These are phyloP conservation scores for Petrosia ficiformis DNA, from an alignment of 37 sponge, comb jelly and placozoan species.

Conservation along the genomic window DNA sequence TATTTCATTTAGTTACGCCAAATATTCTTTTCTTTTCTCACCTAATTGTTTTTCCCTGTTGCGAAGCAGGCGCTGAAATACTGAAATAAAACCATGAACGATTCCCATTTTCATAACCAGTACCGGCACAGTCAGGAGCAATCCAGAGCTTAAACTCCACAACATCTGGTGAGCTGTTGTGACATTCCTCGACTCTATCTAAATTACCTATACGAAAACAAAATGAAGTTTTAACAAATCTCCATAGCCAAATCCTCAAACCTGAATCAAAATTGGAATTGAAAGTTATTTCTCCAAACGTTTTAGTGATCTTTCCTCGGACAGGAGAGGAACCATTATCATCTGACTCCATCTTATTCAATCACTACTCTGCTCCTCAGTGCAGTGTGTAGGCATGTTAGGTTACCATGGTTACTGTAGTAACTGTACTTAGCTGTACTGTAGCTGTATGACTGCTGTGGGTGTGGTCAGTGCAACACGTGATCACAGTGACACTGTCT, in stretches of 20 bases:
- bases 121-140: slow-evolving; percentile 89
- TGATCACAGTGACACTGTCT: too few relatives aligned
- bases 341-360: too few relatives aligned
- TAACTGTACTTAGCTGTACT: too few relatives aligned
- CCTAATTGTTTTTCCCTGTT: slow-evolving; percentile 39
- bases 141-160: slow-evolving; percentile 89
- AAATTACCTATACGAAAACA: slow-evolving; percentile 48
- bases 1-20: too few relatives aligned
- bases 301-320: slow-evolving; percentile 45
- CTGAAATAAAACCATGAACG: slow-evolving; percentile 88
- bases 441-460: too few relatives aligned
- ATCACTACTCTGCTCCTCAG: too few relatives aligned
- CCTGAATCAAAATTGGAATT: slow-evolving; percentile 88
- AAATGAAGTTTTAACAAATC: neutral
- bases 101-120: slow-evolving; percentile 73
- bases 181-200: slow-evolving; percentile 50
- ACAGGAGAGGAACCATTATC: too few relatives aligned
- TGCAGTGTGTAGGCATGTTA: too few relatives aligned
- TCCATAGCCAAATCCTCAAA: neutral
- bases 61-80: slow-evolving; percentile 27
- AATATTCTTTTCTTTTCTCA: too few relatives aligned
- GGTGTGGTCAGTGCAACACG: too few relatives aligned
- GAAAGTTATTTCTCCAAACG: slow-evolving; percentile 64
- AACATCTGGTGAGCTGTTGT: neutral
- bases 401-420: too few relatives aligned